Evolutionary conservation across 2,888 invertebrate species (phyloP).

Genomic region (Trisateles emortualis): DNA sequence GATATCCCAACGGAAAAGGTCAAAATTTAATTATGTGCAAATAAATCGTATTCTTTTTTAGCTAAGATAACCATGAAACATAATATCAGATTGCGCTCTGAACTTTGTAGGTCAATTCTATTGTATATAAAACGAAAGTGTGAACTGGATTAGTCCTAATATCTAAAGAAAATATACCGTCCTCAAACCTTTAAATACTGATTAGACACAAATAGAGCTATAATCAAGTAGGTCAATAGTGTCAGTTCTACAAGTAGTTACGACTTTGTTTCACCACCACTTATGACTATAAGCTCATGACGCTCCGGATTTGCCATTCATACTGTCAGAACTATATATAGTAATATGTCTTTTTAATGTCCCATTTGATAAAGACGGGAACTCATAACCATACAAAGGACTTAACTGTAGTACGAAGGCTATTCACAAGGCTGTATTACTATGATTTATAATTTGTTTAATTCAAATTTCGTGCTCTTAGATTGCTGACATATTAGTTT

Average conservation of each 20-base stretch:
- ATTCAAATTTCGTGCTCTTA: conserved; percentile 77
- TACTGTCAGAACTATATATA: conserved; percentile 75
- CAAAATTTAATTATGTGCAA: too few relatives aligned
- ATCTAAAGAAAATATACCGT: background rate
- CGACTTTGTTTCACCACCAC: conserved; percentile 28
- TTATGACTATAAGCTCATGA: conserved; percentile 24
- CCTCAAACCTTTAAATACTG: background rate
- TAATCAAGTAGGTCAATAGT: conserved; percentile 31
- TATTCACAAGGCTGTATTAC: conserved; percentile 79
- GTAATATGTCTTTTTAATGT: conserved; percentile 84
- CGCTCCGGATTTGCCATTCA: conserved; percentile 74
- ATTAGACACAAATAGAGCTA: conserved; percentile 8
- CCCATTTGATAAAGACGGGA: conserved; percentile 77
- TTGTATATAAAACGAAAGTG: background rate
- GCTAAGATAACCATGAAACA: too few relatives aligned
- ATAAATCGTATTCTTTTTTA: too few relatives aligned
- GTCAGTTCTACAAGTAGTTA: conserved; percentile 39
- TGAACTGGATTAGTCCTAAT: background rate
- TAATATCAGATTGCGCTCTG: too few relatives aligned
- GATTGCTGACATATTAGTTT: conserved; percentile 40
- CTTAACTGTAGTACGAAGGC: conserved; percentile 72
- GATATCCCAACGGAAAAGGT: too few relatives aligned
- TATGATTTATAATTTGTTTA: conserved; percentile 81
- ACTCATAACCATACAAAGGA: conserved; percentile 75
- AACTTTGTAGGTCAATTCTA: too few relatives aligned